These are phyloP conservation scores for Chondrosia reniformis DNA, from an alignment of 37 sponge, comb jelly and placozoan species.

Conservation along the genomic window DNA sequence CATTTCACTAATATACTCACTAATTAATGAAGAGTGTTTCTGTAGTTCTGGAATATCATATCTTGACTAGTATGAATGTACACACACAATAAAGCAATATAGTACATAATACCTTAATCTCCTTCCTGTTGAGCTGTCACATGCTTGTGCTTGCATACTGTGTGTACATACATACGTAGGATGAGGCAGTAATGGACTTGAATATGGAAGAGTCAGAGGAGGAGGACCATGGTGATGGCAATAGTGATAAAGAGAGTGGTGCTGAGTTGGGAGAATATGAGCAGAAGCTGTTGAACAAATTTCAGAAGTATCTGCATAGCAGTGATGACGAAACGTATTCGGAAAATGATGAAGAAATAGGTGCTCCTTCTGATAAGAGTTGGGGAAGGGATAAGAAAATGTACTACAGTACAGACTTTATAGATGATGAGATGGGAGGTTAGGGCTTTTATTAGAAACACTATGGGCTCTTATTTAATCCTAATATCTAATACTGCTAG, in stretches of 20 bases:
- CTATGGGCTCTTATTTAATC: neutral
- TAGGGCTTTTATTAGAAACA: neutral
- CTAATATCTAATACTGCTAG: neutral
- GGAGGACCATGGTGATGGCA: slow-evolving; percentile 14
- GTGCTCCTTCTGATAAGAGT: slow-evolving; percentile 25
- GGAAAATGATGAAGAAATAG: slow-evolving; percentile 5
- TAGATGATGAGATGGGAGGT: slow-evolving; percentile 63
- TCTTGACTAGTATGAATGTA: no score
- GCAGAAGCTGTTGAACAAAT: slow-evolving; percentile 7
- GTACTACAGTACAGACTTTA: slow-evolving; percentile 64
- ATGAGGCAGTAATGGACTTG: slow-evolving; percentile 40
- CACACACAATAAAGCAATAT: no score
- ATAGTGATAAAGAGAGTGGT: neutral
- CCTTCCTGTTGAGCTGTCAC: no score
- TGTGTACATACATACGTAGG: no score
- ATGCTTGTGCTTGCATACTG: no score
- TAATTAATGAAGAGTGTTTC: no score
- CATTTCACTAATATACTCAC: no score
- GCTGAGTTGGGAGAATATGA: neutral
- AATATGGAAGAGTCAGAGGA: slow-evolving; percentile 13
- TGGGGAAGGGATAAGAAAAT: slow-evolving; percentile 72
- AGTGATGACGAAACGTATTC: slow-evolving; percentile 25
- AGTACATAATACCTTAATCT: no score
- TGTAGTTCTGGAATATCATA: no score
- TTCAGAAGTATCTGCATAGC: slow-evolving; percentile 18